Base-by-base conservation (phyloP, 2,888 invertebrate species). In the Steromphala cineraria region DNA sequence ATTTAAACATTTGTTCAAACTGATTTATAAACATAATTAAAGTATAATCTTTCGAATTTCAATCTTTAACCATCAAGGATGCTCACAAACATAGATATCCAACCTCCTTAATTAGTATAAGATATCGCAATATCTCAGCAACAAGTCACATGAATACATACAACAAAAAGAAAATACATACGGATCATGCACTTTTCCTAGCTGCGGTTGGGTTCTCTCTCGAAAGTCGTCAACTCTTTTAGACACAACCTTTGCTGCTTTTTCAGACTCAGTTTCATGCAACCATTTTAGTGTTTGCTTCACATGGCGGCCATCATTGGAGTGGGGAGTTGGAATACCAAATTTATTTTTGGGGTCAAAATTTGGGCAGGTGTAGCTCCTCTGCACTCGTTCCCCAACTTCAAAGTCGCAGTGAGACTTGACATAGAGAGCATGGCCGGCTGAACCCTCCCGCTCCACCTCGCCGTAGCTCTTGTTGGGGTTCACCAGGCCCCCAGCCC, bases 241-340 rank as follows among this genome's bases (percentile, higher is more conserved):
- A 17, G 91, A 90, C 4, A 92, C 91, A 78, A 93, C 87, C 67
- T 90, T 90, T 4, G 91, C 87, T 15, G 89, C 88, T 76, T 90
- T 90, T 67, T 91, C 90, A 56, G 86, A 84, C 40, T 89, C 86
- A 7, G 88, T 84, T 28, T 92, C 90, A 75, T 90, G 89, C 40
- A 90, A 78, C 93, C 93, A 93, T 80, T 90, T 89, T 79, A 93
- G 81, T 3, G 92, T 89, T 71, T 89, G 89, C 78, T 87, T 87
- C 4, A 89, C 87, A 40, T 82, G 75, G 17, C 84, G 85, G 56
- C 93, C 93, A 80, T 89, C 90, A 81, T 92, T 91, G 82, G 90
- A 89, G 81, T 93, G 93, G 31, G 93, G 93, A 8, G 93, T 93
- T 0, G 92, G 92, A 21, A 90, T 87, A 17, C 93, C 93, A 86